A percentile compares a stretch with the other conserved stretches of the same genome.
These are phyloP conservation scores for Bubo bubo DNA, from an alignment of 2,113 vertebrate genomes.

Conservation along the genomic window DNA sequence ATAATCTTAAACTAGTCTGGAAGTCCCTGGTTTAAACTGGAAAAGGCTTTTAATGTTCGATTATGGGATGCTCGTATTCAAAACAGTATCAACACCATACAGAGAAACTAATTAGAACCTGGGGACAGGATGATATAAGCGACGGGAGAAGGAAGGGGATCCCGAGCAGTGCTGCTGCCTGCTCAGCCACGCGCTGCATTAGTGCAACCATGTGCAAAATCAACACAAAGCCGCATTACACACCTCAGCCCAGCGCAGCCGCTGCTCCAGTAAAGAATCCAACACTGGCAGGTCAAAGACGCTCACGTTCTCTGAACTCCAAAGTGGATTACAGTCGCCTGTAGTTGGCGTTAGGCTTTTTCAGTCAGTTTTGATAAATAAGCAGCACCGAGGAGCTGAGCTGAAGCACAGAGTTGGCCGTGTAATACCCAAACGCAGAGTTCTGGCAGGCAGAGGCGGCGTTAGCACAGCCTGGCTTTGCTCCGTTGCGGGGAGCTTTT, in stretches of 20 bases:
- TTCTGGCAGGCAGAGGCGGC: neutral
- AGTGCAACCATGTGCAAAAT: neutral
- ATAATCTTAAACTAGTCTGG: neutral
- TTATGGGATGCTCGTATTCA: neutral
- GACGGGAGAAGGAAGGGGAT: neutral
- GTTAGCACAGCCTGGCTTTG: neutral
- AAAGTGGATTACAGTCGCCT: neutral
- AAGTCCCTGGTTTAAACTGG: neutral
- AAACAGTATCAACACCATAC: neutral
- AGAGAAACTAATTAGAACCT: neutral
- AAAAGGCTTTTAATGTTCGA: neutral
- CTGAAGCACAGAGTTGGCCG: rapidly evolving
- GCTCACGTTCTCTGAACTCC: rapidly evolving
- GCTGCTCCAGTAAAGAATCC: neutral
- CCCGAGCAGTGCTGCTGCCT: neutral
- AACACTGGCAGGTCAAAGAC: neutral
- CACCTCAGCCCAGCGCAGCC: neutral
- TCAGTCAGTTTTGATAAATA: neutral
- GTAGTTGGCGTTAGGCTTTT: neutral
- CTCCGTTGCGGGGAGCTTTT: rapidly evolving
- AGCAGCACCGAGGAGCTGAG: neutral
- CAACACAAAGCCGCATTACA: neutral
- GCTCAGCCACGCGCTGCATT: neutral
- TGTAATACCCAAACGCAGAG: rapidly evolving
- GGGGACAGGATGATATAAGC: rapidly evolving